Conservation (phyloP, 2,797 vertebrate genomes). For the Acanthiza pusilla region DNA sequence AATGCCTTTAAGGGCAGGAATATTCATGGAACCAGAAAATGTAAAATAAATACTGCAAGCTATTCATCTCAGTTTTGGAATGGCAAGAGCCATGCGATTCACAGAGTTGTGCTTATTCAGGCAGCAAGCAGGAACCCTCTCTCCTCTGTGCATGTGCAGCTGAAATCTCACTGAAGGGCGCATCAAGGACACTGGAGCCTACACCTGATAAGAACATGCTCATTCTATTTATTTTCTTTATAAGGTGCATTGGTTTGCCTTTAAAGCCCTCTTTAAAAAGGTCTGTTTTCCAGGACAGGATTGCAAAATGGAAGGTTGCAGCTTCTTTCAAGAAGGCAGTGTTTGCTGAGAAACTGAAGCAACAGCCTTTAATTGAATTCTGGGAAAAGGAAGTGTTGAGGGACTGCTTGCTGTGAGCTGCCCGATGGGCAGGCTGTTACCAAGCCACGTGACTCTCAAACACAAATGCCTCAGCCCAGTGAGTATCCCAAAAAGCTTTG, state of each 20-base stretch:
- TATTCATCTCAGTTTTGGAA: neutral
- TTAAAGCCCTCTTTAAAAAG: neutral
- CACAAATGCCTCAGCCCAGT: neutral
- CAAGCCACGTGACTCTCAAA: neutral
- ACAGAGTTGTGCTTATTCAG: neutral
- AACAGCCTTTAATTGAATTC: constrained; percentile 15
- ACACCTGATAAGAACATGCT: neutral
- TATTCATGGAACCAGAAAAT: neutral
- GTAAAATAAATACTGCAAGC: neutral
- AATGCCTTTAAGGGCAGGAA: neutral
- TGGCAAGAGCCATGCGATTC: neutral
- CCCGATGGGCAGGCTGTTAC: constrained; percentile 33
- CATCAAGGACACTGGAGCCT: neutral
- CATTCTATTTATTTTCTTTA: neutral
- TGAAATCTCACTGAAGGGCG: neutral
- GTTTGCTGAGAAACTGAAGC: constrained; percentile 4
- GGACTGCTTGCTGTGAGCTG: neutral
- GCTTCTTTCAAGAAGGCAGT: neutral
- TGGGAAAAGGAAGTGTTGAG: neutral
- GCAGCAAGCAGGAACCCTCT: neutral
- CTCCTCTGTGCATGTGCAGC: neutral
- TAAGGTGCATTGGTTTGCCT: neutral
- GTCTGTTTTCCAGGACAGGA: neutral
- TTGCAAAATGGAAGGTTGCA: neutral
- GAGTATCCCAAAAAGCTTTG: constrained; percentile 19